These are phyloP conservation scores for Gymnopithys bicolor DNA, from an alignment of 2,797 vertebrate species.

Conservation along the genomic window DNA sequence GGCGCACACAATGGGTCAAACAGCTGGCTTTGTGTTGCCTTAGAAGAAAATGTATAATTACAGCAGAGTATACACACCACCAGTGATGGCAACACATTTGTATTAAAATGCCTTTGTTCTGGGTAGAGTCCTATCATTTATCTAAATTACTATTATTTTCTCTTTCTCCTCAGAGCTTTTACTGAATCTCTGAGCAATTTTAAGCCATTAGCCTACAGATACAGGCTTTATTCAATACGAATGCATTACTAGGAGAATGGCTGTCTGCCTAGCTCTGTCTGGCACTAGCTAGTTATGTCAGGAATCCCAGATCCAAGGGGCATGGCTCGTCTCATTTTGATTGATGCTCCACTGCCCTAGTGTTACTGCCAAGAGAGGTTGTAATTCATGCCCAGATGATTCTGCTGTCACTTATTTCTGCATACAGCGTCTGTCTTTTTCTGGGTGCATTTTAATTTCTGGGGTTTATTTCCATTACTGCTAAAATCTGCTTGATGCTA, in stretches of 20 bases:
- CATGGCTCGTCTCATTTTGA: background rate
- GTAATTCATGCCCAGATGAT: background rate
- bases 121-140: constrained; percentile 58
- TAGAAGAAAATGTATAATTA: constrained; percentile 66
- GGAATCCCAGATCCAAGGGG: constrained; percentile 23
- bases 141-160: constrained; percentile 72
- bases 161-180: constrained; percentile 61
- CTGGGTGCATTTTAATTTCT: constrained; percentile 13
- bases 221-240: constrained; percentile 32
- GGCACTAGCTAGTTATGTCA: constrained; percentile 25
- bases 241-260: constrained; percentile 26
- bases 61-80: constrained; percentile 23
- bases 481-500: background rate
- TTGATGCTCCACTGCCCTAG: background rate
- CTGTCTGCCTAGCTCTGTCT: constrained; percentile 33
- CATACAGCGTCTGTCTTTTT: background rate
- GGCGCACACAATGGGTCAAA: constrained; percentile 37
- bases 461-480: background rate
- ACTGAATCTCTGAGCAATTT: constrained; percentile 63
- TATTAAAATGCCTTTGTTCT: constrained; percentile 68
- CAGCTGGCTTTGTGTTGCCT: constrained; percentile 65
- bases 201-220: constrained; percentile 56
- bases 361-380: background rate
- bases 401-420: constrained; percentile 37
- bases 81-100: constrained; percentile 58